A percentile compares a stretch with the other conserved stretches of the same genome.
Evolutionary conservation across 2,797 vertebrate genomes (phyloP).

Genomic region (Tangara arthus): DNA sequence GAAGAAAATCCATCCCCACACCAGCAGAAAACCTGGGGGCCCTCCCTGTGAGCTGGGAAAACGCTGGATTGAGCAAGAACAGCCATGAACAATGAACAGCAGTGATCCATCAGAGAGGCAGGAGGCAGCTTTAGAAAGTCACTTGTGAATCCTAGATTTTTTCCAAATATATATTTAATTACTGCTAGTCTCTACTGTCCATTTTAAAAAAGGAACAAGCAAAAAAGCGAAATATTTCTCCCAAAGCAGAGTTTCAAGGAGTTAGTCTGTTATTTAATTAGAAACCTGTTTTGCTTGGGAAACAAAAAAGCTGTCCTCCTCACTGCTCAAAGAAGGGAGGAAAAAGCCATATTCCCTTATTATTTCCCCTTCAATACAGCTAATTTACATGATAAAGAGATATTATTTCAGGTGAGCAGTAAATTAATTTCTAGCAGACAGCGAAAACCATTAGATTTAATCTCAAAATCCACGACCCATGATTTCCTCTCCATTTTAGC

Average conservation of each 20-base stretch:
- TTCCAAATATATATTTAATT: neutral
- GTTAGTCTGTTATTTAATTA: neutral
- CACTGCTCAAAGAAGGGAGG: neutral
- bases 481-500: neutral
- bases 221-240: neutral
- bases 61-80: neutral
- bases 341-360: neutral
- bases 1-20: constrained; percentile 69
- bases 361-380: neutral
- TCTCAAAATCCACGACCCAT: neutral
- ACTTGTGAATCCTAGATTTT: neutral
- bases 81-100: neutral
- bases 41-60: neutral
- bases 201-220: neutral
- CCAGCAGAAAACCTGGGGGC: constrained; percentile 14
- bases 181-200: neutral
- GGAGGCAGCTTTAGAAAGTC: neutral
- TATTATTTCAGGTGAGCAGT: neutral
- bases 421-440: neutral
- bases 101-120: neutral
- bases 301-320: neutral
- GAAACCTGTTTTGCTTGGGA: neutral
- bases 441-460: neutral
- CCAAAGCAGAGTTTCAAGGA: neutral
- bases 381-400: neutral